Conservation (phyloP, 2,888 invertebrate genomes). For the Nymphalis polychloros region DNA sequence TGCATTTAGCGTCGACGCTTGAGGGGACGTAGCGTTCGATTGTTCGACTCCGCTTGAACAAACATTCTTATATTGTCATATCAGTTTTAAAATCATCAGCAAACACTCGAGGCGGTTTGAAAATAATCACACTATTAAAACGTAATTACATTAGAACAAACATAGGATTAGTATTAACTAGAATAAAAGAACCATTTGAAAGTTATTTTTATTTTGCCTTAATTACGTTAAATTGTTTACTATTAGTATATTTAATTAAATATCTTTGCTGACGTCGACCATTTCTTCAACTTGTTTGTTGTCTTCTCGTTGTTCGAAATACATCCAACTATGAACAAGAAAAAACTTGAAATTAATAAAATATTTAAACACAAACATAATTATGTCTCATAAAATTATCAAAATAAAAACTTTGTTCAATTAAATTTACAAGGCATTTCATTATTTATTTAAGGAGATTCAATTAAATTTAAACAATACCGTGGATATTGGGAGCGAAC, state of each 20-base stretch:
- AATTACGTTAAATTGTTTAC: conserved; percentile 42
- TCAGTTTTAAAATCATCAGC: conserved; percentile 60
- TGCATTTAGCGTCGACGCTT: conserved; percentile 42
- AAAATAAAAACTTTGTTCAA: no score
- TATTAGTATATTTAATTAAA: conserved; percentile 36
- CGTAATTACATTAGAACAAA: background rate
- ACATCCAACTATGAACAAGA: conserved; percentile 83
- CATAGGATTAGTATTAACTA: background rate
- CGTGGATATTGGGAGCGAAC: no score
- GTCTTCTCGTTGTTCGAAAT: conserved; percentile 84
- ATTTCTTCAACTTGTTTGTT: conserved; percentile 54
- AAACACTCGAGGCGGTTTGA: conserved; percentile 62
- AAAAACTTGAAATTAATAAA: background rate
- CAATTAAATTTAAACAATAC: no score
- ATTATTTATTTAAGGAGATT: no score
- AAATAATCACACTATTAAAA: conserved; percentile 46
- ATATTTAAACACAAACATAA: no score
- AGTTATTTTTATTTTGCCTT: conserved; percentile 27
- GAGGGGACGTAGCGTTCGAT: conserved; percentile 55
- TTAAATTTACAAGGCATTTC: no score
- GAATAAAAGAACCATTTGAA: conserved; percentile 30
- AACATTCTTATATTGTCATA: conserved; percentile 72
- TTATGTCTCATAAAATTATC: no score
- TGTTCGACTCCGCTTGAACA: conserved; percentile 64
- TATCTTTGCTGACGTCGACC: conserved; percentile 55